These are phyloP conservation scores for Frankliniella fusca DNA, from an alignment of 2,888 invertebrate genomes.

Conservation along the genomic window DNA sequence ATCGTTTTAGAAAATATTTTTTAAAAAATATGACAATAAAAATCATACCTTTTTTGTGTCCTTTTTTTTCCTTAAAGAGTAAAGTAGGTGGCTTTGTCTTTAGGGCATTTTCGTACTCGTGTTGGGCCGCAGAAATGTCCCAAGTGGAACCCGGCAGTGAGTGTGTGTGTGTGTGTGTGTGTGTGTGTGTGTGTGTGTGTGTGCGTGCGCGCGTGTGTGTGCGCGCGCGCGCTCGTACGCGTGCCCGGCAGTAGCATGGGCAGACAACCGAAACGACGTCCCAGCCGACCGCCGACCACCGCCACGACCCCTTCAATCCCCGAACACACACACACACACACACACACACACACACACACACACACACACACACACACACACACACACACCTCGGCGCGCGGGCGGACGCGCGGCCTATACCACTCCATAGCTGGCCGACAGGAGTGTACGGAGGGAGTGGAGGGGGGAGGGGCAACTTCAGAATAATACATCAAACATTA, in stretches of 20 bases:
- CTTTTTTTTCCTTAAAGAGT: too few relatives aligned
- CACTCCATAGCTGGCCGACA: background rate
- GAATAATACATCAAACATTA: constrained; percentile 25
- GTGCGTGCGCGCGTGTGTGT: too few relatives aligned
- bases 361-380: background rate
- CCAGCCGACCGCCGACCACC: background rate
- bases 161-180: background rate
- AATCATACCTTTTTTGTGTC: too few relatives aligned
- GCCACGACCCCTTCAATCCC: background rate
- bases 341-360: constrained; percentile 1
- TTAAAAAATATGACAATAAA: too few relatives aligned
- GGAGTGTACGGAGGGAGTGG: background rate
- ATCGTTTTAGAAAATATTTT: too few relatives aligned
- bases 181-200: too few relatives aligned
- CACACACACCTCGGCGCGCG: background rate
- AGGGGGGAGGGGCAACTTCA: background rate
- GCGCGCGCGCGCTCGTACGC: background rate
- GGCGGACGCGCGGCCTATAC: background rate
- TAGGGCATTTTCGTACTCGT: too few relatives aligned
- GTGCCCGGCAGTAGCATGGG: background rate
- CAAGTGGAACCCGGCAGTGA: background rate
- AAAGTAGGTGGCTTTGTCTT: too few relatives aligned
- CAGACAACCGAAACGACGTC: constrained; percentile 18
- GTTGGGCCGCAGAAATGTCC: too few relatives aligned
- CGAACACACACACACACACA: background rate